phyloP scores from a whole-genome alignment of 1,140 invertebrate genomes.

The Galleria mellonella region DNA sequence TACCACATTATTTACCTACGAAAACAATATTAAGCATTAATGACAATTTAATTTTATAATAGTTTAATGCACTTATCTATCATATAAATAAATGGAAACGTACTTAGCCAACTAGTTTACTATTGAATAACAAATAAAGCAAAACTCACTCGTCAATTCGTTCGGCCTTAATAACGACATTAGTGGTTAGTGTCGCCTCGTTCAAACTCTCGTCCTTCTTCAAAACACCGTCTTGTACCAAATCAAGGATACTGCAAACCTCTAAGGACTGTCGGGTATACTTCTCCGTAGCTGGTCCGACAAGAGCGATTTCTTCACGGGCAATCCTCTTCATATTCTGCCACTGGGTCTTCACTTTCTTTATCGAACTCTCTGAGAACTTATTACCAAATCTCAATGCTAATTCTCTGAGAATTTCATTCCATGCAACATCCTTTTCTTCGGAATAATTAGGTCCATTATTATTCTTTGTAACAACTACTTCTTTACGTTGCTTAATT shows the following conservation, averaged over 20 bases:
- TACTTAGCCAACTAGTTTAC: constrained; percentile 7
- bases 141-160: constrained; percentile 59
- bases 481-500: constrained; percentile 56
- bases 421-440: constrained; percentile 64
- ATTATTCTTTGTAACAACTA: constrained; percentile 52
- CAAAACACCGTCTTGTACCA: constrained; percentile 43
- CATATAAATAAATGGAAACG: constrained; percentile 1
- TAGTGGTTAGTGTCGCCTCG: constrained; percentile 37
- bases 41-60: no score
- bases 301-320: constrained; percentile 50
- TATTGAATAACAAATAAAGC: not conserved
- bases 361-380: constrained; percentile 51
- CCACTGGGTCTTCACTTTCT: constrained; percentile 68
- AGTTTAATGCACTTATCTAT: no score
- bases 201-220: constrained; percentile 30
- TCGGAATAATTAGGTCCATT: constrained; percentile 55
- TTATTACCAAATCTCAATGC: constrained; percentile 49
- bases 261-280: constrained; percentile 49
- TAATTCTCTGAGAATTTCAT: constrained; percentile 53
- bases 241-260: constrained; percentile 55
- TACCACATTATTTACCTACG: no score
- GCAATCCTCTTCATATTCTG: constrained; percentile 69
- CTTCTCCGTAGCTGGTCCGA: constrained; percentile 36
- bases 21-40: no score
- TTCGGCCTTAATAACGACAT: constrained; percentile 61